Conservation (phyloP, 2,797 vertebrate species). For the Podargus strigoides region DNA sequence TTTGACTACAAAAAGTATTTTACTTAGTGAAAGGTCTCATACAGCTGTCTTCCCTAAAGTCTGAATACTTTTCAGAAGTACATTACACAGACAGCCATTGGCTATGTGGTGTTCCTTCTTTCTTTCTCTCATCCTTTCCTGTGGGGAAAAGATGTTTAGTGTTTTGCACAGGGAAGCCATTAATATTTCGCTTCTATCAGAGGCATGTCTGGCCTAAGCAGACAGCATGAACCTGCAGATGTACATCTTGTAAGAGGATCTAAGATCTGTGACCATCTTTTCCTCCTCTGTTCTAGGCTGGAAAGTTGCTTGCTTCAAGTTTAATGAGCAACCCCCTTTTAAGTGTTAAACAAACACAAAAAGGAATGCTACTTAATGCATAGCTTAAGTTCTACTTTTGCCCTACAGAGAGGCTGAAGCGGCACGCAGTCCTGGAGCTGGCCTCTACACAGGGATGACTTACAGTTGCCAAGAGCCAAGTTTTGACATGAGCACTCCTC, state of each 20-base stretch:
- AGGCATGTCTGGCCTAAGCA: not conserved
- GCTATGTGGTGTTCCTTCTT: not conserved
- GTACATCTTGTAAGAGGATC: not conserved
- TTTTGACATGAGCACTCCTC: not conserved
- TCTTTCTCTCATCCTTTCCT: not conserved
- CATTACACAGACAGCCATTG: not conserved
- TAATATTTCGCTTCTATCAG: not conserved
- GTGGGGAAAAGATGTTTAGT: not conserved
- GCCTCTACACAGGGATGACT: not conserved
- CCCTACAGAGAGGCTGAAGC: not conserved
- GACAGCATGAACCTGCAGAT: not conserved
- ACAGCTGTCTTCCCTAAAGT: not conserved
- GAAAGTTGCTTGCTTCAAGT: not conserved
- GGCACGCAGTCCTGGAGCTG: not conserved
- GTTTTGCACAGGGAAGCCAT: not conserved
- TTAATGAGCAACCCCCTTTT: not conserved
- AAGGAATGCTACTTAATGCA: not conserved
- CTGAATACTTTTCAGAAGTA: not conserved
- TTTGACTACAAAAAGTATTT: not conserved
- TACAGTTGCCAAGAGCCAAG: not conserved
- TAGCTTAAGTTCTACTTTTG: not conserved
- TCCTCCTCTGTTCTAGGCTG: not conserved
- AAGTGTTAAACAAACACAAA: not conserved
- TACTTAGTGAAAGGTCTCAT: not conserved
- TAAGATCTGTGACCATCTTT: not conserved